Percentiles rank a stretch among this genome's conserved stretches.
Evolutionary conservation across 2,797 vertebrate genomes (phyloP).

Genomic region (Agapornis canus): DNA sequence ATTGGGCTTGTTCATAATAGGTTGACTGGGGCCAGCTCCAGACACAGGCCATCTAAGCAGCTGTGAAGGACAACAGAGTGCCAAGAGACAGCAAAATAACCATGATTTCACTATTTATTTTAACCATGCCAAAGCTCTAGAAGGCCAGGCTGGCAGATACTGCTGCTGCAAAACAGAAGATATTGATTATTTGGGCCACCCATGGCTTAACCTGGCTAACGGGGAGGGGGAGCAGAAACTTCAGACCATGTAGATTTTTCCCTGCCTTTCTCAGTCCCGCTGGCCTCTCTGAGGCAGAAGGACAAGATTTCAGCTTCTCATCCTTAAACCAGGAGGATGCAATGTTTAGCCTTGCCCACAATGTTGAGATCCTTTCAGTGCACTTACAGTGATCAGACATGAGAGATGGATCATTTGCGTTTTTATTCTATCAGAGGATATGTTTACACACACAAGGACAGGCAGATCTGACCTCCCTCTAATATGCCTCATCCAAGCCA

Average conservation of each 20-base stretch:
- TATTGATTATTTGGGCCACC: not conserved
- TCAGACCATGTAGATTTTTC: not conserved
- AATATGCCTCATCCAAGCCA: not conserved
- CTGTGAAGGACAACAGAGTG: not conserved
- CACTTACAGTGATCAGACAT: not conserved
- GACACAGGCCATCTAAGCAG: not conserved
- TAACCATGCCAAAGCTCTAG: not conserved
- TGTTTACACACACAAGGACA: conserved; percentile 9
- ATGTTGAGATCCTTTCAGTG: not conserved
- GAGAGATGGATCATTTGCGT: not conserved
- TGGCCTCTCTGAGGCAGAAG: not conserved
- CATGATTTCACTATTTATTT: not conserved
- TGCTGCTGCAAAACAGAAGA: not conserved
- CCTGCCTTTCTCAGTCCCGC: not conserved
- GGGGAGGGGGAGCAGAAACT: not conserved
- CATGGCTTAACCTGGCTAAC: not conserved
- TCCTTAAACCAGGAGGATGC: not conserved
- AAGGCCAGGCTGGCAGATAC: not conserved
- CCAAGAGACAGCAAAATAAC: not conserved
- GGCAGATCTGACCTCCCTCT: not conserved
- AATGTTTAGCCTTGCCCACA: not conserved
- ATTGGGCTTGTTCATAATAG: not conserved
- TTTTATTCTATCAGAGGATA: conserved; percentile 1
- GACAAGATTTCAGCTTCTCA: not conserved
- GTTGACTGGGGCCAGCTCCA: not conserved